Conservation (phyloP, 2,797 vertebrate genomes). For the Neosilurus hyrtlii region DNA sequence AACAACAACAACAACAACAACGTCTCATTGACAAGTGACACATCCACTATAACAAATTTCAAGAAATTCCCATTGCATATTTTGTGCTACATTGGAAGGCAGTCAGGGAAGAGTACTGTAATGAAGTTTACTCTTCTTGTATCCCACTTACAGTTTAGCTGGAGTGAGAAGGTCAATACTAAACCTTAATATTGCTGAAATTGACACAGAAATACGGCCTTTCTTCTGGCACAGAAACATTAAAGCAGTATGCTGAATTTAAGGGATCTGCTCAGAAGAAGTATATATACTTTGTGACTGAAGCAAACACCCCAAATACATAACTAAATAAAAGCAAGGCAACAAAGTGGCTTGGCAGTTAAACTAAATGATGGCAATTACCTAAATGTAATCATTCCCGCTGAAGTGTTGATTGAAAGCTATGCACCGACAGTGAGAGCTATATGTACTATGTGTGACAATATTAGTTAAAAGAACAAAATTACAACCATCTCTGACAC, state of each 20-base stretch:
- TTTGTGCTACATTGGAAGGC: slow-evolving; percentile 34
- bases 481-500: background rate
- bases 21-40: background rate
- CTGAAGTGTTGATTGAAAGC: background rate
- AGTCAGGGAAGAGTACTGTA: background rate
- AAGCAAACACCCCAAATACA: slow-evolving; percentile 27
- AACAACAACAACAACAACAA: background rate
- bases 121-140: background rate
- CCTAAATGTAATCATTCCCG: background rate
- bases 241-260: slow-evolving; percentile 26
- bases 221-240: slow-evolving; percentile 19
- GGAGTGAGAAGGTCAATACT: background rate
- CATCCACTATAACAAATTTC: background rate
- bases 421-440: background rate
- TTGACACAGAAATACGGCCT: slow-evolving; percentile 28
- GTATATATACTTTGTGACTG: slow-evolving; percentile 19
- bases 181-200: slow-evolving; percentile 26
- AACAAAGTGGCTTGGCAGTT: slow-evolving; percentile 28
- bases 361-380: slow-evolving; percentile 12
- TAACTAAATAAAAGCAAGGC: slow-evolving; percentile 25
- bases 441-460: background rate
- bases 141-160: background rate
- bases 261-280: slow-evolving; percentile 36
- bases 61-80: slow-evolving; percentile 6
- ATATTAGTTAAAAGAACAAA: background rate